Evolutionary conservation across 2,888 invertebrate species (phyloP), one percentile per base, ranked within the genome.

Genomic region (Dimorphilus gyrociliatus): DNA sequence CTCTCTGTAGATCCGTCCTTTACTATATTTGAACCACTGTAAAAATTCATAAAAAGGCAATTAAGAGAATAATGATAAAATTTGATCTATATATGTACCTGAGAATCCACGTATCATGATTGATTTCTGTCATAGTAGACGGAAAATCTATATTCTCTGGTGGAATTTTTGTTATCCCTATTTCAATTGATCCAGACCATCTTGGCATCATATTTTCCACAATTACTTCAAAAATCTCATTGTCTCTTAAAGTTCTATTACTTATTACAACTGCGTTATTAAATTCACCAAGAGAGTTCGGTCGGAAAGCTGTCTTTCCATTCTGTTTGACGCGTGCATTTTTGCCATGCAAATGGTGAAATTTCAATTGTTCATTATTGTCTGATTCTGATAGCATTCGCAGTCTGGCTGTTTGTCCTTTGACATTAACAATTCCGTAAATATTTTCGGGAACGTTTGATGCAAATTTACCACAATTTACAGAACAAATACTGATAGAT

Each of bases 201-300:
- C 84, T 73, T 45, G 81, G 82, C 12, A 86, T 81, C 73, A 85
- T 79, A 49, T 76, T 78, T 55, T 88, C 86, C 27, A 90, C 74
- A 27, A 76, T 70, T 16, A 90, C 75, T 61, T 90, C 85, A 58
- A 90, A 90, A 62, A 90, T 72, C 60, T 90, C 88, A 27, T 81
- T 80, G 50, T 85, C 81, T 14, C 79, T 70, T 27, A 90, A 64
- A 0, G 85, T 80, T 30, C 88, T 70, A 55, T 78, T 84, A 35
- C 82, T 84, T 56, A 88, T 80, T 2, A 88, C 77, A 39, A 90
- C 84, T 0, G 86, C 85, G 56, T 86, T 84, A 56, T 86, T 88
- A 62, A 88, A 90, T 68, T 88, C 88, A 0, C 81, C 81, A 40
- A 79, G 71, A 4, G 85, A 81, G 40, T 82, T 75, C 10, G 82